Evolutionary conservation across 2,888 invertebrate species (phyloP), one percentile per base, ranked within the genome.

Genomic region (Lamellibrachia columna): DNA sequence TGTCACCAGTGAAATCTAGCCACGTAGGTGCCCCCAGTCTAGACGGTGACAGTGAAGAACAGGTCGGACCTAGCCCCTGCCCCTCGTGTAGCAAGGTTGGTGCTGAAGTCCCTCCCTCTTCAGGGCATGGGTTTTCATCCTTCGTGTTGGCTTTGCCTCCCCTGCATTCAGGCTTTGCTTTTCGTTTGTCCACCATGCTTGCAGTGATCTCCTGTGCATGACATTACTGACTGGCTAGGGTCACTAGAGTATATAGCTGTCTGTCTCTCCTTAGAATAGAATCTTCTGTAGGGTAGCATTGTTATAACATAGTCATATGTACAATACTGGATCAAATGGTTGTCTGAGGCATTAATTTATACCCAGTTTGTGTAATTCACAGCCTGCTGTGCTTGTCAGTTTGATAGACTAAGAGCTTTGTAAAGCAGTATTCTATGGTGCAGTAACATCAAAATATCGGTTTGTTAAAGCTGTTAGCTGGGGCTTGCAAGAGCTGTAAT

Each of bases 1-100:
- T 92, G 28, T 92, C 92, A 92, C 90, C 92, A 40, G 52, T 75
- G 28, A 92, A 92, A 75, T 53, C 91, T 91, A 75, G 75, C 75
- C 75, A 75, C 75, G n/a, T 75, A 75, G 75, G 75, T 75, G 75
- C 75, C 75, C 75, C 75, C 75, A 75, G 75, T 75, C 75, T 75
- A 75, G 75, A 75, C n/a, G 75, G 75, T 75, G 75, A 75, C 75
- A 75, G 75, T 75, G 22, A 75, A 75, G 75, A 75, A n/a, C 75
- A 75, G 75, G 75, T 75, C 75, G 75, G 22, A 11, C 22, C 75
- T 75, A 75, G 75, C 75, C 75, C 75, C 75, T 75, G 75, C 75
- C 75, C 75, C 75, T 75, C 75, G 75, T 75, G 75, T 75, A 75
- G 75, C 75, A 75, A 75, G 75, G 75, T 75, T 75, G 75, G 75